A percentile compares a stretch with the other conserved stretches of the same genome.
phyloP scores from a whole-genome alignment of 2,113 vertebrate genomes.

The Acanthochromis polyacanthus region DNA sequence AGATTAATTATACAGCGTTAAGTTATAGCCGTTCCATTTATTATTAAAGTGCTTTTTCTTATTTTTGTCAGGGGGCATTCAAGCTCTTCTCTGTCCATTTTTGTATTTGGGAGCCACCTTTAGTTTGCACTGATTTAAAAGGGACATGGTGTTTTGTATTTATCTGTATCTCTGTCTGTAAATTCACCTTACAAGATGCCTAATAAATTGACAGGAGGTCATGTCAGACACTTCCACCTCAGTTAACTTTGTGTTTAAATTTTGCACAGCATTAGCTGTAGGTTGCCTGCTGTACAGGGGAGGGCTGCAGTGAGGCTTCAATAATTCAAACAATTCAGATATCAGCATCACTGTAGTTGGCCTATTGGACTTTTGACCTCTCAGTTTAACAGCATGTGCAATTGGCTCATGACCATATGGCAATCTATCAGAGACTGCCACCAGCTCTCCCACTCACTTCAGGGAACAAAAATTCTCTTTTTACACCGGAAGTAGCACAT shows the following conservation, averaged over 20 bases:
- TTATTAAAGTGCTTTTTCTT: too few species aligned
- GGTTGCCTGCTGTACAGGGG: neutral
- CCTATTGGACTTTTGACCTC: neutral
- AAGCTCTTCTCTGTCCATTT: too few species aligned
- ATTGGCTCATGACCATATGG: neutral
- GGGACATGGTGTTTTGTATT: conserved; percentile 1
- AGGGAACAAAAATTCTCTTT: neutral
- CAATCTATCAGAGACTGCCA: neutral
- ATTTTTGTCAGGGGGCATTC: too few species aligned
- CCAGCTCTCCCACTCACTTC: neutral
- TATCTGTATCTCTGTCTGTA: neutral
- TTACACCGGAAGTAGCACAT: neutral
- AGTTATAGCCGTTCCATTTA: too few species aligned
- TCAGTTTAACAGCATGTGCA: neutral
- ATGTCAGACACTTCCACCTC: neutral
- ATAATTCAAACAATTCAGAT: neutral
- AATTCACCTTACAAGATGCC: neutral
- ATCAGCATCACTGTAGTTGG: neutral
- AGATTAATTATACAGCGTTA: too few species aligned
- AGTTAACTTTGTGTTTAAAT: neutral
- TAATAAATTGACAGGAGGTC: neutral
- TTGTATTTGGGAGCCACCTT: neutral
- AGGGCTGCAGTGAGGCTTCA: neutral
- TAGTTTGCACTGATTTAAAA: neutral
- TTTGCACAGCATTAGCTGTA: neutral